Conservation (phyloP, 2,113 vertebrate genomes). For the Heptranchias perlo region DNA sequence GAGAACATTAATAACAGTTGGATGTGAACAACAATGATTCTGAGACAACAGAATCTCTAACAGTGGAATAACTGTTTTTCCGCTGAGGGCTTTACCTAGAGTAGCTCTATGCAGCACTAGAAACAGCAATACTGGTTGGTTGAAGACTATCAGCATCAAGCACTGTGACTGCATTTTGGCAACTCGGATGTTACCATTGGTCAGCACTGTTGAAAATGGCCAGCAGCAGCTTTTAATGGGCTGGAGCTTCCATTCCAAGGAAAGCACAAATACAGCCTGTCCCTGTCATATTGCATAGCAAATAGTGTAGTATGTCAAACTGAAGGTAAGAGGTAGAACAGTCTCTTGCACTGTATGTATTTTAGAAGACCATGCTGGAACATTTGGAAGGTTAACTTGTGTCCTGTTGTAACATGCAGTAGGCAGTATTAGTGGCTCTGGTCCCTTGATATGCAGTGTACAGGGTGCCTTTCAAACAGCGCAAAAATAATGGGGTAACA, state of each 20-base stretch:
- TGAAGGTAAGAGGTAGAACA: not conserved
- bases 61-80: not conserved
- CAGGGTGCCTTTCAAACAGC: not conserved
- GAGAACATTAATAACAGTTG: not conserved
- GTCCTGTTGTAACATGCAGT: not conserved
- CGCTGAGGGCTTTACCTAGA: not conserved
- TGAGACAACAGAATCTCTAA: not conserved
- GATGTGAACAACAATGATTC: not conserved
- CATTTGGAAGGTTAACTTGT: not conserved
- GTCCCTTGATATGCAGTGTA: not conserved
- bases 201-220: not conserved
- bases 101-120: not conserved
- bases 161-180: not conserved
- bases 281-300: not conserved
- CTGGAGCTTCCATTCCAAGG: not conserved
- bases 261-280: not conserved
- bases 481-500: not conserved
- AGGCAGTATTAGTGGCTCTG: not conserved
- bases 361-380: not conserved
- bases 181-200: not conserved
- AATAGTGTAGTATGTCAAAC: not conserved
- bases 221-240: not conserved
- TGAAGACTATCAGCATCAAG: not conserved
- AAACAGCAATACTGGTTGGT: not conserved
- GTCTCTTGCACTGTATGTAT: not conserved